Evolutionary conservation across 1,140 invertebrate species (phyloP).

Genomic region (Heliconius hermathena): DNA sequence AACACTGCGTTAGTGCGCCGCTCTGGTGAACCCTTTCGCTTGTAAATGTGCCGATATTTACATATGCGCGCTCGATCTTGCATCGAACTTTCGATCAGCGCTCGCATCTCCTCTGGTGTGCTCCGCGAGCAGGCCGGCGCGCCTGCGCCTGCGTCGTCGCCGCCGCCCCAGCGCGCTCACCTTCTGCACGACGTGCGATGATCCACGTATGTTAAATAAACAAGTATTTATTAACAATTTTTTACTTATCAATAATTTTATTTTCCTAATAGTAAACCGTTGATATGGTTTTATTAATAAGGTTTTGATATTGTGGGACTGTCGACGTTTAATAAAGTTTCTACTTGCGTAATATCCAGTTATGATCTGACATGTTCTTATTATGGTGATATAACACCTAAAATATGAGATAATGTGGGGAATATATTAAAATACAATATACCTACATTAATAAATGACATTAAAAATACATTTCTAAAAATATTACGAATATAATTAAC

Average conservation of each 20-base stretch:
- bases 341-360: conserved; percentile 40
- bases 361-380: conserved; percentile 23
- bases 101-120: conserved; percentile 59
- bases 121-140: conserved; percentile 53
- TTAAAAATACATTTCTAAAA: background rate
- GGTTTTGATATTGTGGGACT: background rate
- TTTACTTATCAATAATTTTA: conserved; percentile 14
- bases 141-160: conserved; percentile 56
- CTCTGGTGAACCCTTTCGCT: conserved; percentile 81
- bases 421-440: background rate
- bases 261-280: background rate
- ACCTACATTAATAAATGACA: background rate
- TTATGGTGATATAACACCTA: conserved; percentile 3
- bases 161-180: conserved; percentile 71
- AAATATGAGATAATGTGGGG: background rate
- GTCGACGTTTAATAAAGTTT: conserved; percentile 30
- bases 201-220: conserved; percentile 69
- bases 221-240: background rate
- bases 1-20: conserved; percentile 79
- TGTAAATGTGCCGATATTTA: conserved; percentile 82
- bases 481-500: background rate
- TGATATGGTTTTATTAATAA: background rate
- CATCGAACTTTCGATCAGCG: conserved; percentile 79
- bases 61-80: conserved; percentile 79
- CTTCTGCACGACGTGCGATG: conserved; percentile 74